Evolutionary conservation across 2,797 vertebrate genomes (phyloP).

Genomic region (Phyllotis vaccarum): DNA sequence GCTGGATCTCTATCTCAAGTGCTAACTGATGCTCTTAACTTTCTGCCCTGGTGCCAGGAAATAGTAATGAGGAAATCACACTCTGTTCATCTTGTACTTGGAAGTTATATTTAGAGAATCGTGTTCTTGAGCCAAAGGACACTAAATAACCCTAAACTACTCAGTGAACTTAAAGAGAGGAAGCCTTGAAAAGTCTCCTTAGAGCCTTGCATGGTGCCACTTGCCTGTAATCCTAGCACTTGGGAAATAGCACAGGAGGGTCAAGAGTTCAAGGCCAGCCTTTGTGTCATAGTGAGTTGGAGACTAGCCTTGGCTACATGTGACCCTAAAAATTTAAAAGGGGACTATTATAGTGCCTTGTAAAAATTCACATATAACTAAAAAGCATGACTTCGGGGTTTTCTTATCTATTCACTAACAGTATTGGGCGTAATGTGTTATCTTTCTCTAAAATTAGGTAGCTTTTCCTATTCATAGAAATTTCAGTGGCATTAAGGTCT

Average conservation of each 20-base stretch:
- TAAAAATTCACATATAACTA: conserved; percentile 26
- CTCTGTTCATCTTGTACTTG: conserved; percentile 56
- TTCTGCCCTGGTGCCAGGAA: conserved; percentile 56
- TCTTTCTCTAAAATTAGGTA: conserved; percentile 77
- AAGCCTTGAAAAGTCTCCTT: neutral
- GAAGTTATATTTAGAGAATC: conserved; percentile 67
- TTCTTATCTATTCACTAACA: neutral
- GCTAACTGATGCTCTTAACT: conserved; percentile 67
- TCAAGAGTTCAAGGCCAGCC: neutral
- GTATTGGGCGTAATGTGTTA: conserved; percentile 20
- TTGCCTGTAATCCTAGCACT: neutral
- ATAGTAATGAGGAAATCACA: conserved; percentile 67
- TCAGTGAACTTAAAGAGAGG: conserved; percentile 27
- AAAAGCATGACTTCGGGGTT: neutral
- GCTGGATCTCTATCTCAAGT: conserved; percentile 57
- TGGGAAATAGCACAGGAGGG: neutral
- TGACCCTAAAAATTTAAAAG: neutral
- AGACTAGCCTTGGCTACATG: neutral
- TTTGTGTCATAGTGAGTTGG: neutral
- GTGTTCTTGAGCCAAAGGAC: conserved; percentile 49
- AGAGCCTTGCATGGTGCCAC: neutral
- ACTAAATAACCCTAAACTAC: neutral
- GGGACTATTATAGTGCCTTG: neutral
- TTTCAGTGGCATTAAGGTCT: conserved; percentile 69
- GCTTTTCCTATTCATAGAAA: conserved; percentile 76